Base-by-base conservation (phyloP, 2,888 invertebrate species). In the Amphipyra berbera region DNA sequence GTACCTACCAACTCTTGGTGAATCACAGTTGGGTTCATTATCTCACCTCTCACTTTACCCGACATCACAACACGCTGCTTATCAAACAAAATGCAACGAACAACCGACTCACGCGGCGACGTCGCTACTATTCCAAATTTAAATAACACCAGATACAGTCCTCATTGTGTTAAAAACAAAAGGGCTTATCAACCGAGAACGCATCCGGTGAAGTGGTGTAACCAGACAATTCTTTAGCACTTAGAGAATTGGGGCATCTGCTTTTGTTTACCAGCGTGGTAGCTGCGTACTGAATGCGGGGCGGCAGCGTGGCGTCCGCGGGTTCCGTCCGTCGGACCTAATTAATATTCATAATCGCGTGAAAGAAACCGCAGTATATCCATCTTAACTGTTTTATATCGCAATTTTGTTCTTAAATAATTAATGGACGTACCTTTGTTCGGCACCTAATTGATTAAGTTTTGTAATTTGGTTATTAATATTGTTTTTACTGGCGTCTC, bases 301-400 rank as follows among this genome's bases (percentile, higher is more conserved):
- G 15, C 61, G 33, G n/a, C 27, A 9, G 68, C 60, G 69, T 48
- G 55, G 46, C 46, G 15, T 52, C 59, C 38, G 67, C 72, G 66
- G 63, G 57, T 33, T 44, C 21, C 57, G 42, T 14, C 45, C 55
- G 45, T 45, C 54, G 41, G 42, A 13, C 61, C 44, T 81, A 82
- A 89, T 90, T 89, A 89, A 87, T 88, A 88, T 88, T 88, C 83
- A 88, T 89, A 88, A 90, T 89, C 81, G 77, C 76, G 76, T 78
- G 83, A 84, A 87, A 90, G 88, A 87, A 82, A 78, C 80, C 72
- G 68, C 78, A 76, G 77, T 78, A 81, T 78, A 86, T 84, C 76
- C 79, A 45, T 77, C 81, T 82, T 79, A 81, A 82, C 83, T 80
- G 81, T 79, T 83, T 84, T 84, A 82, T 85, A 75, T 84, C 67